These are phyloP conservation scores for Halesus radiatus DNA, from an alignment of 1,140 invertebrate species.

Conservation along the genomic window DNA sequence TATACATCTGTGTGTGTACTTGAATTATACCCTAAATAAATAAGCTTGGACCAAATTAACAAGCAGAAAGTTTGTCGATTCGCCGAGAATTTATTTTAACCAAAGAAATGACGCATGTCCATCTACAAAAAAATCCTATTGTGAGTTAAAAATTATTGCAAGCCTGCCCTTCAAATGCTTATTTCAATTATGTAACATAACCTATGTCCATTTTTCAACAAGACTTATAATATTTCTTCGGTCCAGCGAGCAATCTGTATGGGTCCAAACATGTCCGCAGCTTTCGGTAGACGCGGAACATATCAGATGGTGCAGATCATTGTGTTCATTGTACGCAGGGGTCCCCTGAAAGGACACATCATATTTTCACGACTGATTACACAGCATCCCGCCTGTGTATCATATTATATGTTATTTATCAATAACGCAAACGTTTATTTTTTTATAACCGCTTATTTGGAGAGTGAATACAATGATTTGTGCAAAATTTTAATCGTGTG, in stretches of 20 bases:
- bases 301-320: background rate
- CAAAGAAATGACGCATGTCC: no score
- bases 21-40: no score
- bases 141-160: background rate
- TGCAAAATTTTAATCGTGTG: background rate
- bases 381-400: conserved; percentile 15
- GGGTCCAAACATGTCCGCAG: background rate
- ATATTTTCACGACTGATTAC: conserved; percentile 47
- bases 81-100: no score
- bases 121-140: no score
- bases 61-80: no score
- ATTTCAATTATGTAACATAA: conserved; percentile 20
- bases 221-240: background rate
- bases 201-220: conserved; percentile 18
- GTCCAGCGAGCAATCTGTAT: conserved; percentile 16
- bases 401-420: conserved; percentile 30
- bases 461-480: background rate
- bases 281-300: background rate
- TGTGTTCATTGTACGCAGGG: background rate
- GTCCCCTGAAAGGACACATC: conserved; percentile 38
- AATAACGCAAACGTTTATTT: conserved; percentile 14
- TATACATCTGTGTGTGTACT: no score
- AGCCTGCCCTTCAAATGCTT: background rate
- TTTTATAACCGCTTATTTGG: background rate
- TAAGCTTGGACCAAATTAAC: no score